These are phyloP conservation scores for Datnioides undecimradiatus DNA, from an alignment of 2,113 vertebrate species.

Conservation along the genomic window DNA sequence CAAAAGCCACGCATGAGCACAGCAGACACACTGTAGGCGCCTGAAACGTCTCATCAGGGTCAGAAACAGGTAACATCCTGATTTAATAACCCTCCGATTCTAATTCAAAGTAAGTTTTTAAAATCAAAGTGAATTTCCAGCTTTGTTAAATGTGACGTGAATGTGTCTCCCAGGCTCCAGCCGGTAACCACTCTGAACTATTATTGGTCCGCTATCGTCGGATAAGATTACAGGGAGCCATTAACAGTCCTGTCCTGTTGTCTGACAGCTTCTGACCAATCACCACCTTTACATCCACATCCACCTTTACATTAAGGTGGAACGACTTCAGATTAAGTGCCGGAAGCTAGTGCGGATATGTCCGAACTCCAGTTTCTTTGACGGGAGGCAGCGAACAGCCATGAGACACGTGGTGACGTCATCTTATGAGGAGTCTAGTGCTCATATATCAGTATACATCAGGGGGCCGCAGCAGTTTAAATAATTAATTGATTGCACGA, in stretches of 20 bases:
- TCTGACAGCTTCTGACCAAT: neutral
- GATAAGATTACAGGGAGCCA: conserved; percentile 39
- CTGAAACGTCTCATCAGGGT: neutral
- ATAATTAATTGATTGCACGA: conserved; percentile 49
- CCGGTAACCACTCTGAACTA: neutral
- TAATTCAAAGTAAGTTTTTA: too few species aligned
- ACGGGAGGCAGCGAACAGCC: neutral
- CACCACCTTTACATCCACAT: neutral
- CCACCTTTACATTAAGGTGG: neutral
- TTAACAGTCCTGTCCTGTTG: conserved; percentile 9
- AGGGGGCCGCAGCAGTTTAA: conserved; percentile 9
- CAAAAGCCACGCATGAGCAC: neutral
- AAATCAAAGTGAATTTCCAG: too few species aligned
- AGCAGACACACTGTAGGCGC: neutral
- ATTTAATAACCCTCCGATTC: neutral
- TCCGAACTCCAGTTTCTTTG: too few species aligned
- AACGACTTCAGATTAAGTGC: neutral
- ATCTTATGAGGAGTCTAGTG: neutral
- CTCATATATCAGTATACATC: neutral
- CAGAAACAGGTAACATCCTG: neutral
- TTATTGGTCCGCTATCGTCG: conserved; percentile 26
- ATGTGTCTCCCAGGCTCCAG: neutral
- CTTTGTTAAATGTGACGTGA: neutral
- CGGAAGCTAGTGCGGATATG: too few species aligned
- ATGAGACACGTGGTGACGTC: neutral